These are phyloP conservation scores for Drosophila orosa DNA, from an alignment of 1,140 invertebrate genomes.

Conservation along the genomic window DNA sequence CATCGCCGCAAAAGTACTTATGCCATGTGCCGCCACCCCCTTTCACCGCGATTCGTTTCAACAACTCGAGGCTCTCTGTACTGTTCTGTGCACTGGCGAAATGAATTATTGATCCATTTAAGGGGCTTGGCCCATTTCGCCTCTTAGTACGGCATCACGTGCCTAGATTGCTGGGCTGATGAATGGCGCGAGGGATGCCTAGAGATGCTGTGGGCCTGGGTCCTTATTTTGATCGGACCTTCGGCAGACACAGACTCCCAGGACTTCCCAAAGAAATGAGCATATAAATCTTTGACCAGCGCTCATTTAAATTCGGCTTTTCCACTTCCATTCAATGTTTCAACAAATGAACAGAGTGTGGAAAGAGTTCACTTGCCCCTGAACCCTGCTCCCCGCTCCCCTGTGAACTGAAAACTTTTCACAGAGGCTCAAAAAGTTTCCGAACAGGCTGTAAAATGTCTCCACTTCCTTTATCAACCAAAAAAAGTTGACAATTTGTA, in stretches of 20 bases:
- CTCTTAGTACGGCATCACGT: conserved; percentile 2
- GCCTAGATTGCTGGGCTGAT: conserved; percentile 20
- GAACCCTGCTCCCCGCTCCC: too few relatives aligned
- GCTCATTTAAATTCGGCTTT: conserved; percentile 33
- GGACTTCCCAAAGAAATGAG: conserved; percentile 6
- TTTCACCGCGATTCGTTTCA: conserved; percentile 52
- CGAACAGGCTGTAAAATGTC: conserved; percentile 46
- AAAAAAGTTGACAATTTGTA: conserved; percentile 30
- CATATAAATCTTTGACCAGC: conserved; percentile 33
- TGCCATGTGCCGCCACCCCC: not conserved
- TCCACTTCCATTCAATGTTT: not conserved
- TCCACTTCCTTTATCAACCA: conserved; percentile 36
- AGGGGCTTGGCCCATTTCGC: conserved; percentile 8
- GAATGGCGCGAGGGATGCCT: conserved; percentile 4
- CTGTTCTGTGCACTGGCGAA: conserved; percentile 28
- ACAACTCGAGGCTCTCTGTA: conserved; percentile 39
- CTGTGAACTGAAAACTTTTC: conserved; percentile 23
- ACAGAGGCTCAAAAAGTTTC: conserved; percentile 14
- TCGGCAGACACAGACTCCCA: conserved; percentile 10
- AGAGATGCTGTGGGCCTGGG: not conserved
- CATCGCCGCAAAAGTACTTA: conserved; percentile 24
- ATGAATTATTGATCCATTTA: conserved; percentile 75
- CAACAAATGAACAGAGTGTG: conserved; percentile 18
- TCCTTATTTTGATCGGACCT: conserved; percentile 27
- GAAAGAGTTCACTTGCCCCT: conserved; percentile 4